Conservation (phyloP, 1,140 invertebrate genomes). For the Apis cerana region DNA sequence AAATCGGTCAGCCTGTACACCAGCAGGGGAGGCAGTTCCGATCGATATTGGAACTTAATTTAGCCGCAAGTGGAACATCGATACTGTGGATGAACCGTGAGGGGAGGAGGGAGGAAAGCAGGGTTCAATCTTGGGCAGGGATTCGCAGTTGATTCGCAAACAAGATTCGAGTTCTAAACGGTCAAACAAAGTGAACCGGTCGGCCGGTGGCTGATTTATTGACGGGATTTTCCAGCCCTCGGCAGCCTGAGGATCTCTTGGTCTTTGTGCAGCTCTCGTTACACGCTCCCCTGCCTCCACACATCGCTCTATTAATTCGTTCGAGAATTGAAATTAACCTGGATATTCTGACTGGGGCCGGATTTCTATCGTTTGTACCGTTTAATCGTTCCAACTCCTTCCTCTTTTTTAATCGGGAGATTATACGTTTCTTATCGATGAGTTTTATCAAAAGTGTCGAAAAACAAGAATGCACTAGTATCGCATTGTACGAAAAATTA, state of each 20-base stretch:
- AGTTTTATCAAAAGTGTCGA: too few relatives aligned
- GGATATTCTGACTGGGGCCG: not conserved
- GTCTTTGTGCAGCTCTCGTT: not conserved
- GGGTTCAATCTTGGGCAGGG: constrained; percentile 27
- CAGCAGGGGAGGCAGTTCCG: not conserved
- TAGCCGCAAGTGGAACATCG: constrained; percentile 11
- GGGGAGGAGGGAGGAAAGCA: not conserved
- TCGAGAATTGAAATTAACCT: constrained; percentile 11
- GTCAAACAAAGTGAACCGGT: constrained; percentile 39
- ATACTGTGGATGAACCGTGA: constrained; percentile 5
- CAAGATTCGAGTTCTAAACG: constrained; percentile 39
- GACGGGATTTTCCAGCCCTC: constrained; percentile 19
- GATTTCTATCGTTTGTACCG: not conserved
- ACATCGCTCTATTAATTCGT: constrained; percentile 9
- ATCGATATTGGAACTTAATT: constrained; percentile 14
- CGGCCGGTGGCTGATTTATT: constrained; percentile 30
- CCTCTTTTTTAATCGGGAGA: too few relatives aligned
- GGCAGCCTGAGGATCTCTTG: too few relatives aligned
- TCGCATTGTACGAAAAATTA: too few relatives aligned
- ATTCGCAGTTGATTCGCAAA: constrained; percentile 47
- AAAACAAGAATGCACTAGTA: too few relatives aligned
- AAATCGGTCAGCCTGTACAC: too few relatives aligned
- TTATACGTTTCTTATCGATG: too few relatives aligned
- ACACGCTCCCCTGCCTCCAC: not conserved
- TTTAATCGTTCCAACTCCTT: not conserved